Conservation (phyloP, 23 tunicate genomes). For the Phallusia fumigata region DNA sequence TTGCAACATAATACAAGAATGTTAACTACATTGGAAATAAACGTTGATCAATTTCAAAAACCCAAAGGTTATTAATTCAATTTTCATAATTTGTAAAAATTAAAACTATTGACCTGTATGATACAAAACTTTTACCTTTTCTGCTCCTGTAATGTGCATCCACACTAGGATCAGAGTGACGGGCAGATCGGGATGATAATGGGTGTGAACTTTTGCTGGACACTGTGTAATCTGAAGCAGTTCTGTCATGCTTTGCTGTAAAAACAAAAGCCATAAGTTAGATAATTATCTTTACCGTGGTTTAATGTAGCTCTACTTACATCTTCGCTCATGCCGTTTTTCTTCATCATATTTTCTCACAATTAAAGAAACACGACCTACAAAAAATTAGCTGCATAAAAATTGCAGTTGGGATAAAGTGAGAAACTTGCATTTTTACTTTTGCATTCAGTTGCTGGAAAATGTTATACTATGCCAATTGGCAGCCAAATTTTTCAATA, state of each 20-base stretch:
- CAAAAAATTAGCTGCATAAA: no score
- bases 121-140: neutral
- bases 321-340: neutral
- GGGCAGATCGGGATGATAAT: neutral
- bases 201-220: neutral
- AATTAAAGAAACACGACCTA: slow-evolving; percentile 1
- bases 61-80: no score
- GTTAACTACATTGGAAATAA: no score
- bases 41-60: no score
- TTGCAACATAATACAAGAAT: no score
- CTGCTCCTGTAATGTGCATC: slow-evolving; percentile 1
- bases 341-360: slow-evolving; percentile 6
- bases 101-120: neutral
- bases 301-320: neutral
- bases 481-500: no score
- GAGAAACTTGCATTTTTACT: no score
- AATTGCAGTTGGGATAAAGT: no score
- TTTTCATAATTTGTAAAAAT: neutral
- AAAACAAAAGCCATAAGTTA: neutral
- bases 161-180: neutral
- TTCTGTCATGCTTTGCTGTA: neutral
- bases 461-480: no score
- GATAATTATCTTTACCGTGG: neutral
- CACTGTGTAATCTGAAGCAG: neutral
- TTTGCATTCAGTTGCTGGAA: no score